Conservation (phyloP, 2,113 vertebrate genomes). For the Turnix velox region DNA sequence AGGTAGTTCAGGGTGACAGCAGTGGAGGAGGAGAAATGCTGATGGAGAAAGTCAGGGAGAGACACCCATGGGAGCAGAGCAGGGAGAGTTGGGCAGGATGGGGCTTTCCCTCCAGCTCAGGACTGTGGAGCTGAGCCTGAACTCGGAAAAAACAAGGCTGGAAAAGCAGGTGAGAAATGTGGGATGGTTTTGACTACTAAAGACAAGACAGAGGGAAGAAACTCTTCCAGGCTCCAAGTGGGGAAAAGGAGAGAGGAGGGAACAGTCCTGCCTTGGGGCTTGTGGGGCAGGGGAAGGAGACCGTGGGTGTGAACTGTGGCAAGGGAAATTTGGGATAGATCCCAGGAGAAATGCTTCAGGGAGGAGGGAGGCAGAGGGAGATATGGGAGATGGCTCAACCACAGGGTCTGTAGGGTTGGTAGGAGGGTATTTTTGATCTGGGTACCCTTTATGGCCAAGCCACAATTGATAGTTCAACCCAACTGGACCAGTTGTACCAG, state of each 20-base stretch:
- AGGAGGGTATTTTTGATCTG: background rate
- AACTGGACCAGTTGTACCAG: rapidly evolving
- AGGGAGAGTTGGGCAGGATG: background rate
- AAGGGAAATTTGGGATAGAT: background rate
- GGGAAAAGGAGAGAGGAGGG: background rate
- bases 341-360: rapidly evolving
- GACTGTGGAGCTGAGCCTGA: background rate
- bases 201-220: background rate
- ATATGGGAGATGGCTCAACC: background rate
- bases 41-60: background rate
- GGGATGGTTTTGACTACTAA: background rate
- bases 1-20: background rate
- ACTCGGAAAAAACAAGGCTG: background rate
- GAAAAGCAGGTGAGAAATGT: background rate
- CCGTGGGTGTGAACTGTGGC: background rate
- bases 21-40: background rate
- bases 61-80: background rate
- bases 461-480: background rate
- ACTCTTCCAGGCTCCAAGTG: background rate
- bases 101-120: rapidly evolving
- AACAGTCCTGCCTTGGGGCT: rapidly evolving
- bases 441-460: background rate
- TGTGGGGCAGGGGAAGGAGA: background rate
- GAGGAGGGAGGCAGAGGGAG: background rate
- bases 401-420: background rate